Conservation (phyloP, 2,888 invertebrate genomes). For the Drosophila colorata region DNA sequence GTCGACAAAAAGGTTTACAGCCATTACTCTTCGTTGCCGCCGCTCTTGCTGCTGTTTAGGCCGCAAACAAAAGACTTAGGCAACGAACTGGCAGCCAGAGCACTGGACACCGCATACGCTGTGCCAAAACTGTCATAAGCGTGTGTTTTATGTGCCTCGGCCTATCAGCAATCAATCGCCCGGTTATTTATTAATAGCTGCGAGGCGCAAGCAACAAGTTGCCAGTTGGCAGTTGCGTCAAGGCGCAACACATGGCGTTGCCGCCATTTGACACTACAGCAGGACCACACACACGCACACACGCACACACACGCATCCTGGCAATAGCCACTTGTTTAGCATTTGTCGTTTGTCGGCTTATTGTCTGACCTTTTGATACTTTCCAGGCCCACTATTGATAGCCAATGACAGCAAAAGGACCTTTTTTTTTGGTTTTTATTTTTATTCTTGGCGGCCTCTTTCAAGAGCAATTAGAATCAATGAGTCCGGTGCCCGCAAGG, state of each 20-base stretch:
- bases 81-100: slow-evolving; percentile 56
- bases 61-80: slow-evolving; percentile 77
- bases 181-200: slow-evolving; percentile 72
- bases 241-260: slow-evolving; percentile 21
- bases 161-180: slow-evolving; percentile 78
- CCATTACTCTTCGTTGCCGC: slow-evolving; percentile 82
- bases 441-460: slow-evolving; percentile 57
- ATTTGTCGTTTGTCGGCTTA: slow-evolving; percentile 60
- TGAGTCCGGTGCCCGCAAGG: slow-evolving; percentile 57
- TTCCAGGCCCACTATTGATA: slow-evolving; percentile 12
- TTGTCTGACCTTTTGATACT: slow-evolving; percentile 59
- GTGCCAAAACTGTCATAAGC: slow-evolving; percentile 80
- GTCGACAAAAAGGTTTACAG: slow-evolving; percentile 85
- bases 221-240: too few species aligned
- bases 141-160: slow-evolving; percentile 70
- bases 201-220: slow-evolving; percentile 29
- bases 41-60: slow-evolving; percentile 59
- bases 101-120: slow-evolving; percentile 33
- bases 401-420: slow-evolving; percentile 57
- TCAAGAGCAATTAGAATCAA: slow-evolving; percentile 75
- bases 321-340: slow-evolving; percentile 54
- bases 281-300: slow-evolving; percentile 56
- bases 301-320: slow-evolving; percentile 22
- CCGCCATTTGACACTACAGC: slow-evolving; percentile 41
- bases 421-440: slow-evolving; percentile 44